Evolutionary conservation across 2,888 invertebrate species (phyloP), one percentile per base, ranked within the genome.

Genomic region (Standfussiana lucernea): DNA sequence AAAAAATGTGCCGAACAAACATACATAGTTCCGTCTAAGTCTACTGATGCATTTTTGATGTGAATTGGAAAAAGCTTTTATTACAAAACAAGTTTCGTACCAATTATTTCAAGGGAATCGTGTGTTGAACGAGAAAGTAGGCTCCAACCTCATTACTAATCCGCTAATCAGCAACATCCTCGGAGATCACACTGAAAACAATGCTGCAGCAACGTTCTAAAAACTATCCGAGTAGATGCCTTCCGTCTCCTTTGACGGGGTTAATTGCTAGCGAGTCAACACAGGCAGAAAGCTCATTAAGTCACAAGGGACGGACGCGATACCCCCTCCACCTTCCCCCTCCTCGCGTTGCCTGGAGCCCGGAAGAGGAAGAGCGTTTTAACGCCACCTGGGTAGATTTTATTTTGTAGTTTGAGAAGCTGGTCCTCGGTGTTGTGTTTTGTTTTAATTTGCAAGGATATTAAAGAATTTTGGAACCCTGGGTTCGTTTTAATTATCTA

Each of bases 211-310:
- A 66, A 74, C 24, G 74, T 73, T 77, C 72, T 84, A 84, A 79
- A 85, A 84, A 84, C 85, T 84, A 84, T 76, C 76, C 64, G 37
- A 61, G 66, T 69, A 68, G 69, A 73, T 62, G 76, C 45, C 35
- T 86, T 69, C 59, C 81, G 45, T 79, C 83, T 83, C 84, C 89
- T 90, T 90, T 88, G 89, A 88, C 86, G 65, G 67, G 84, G 86
- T 86, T 91, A 91, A 91, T 91, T 90, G 88, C 88, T 71, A 76
- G 83, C 87, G 69, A 90, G 90, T 91, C 90, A 91, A 91, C 90
- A 89, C 76, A 79, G 81, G 88, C 77, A 77, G 89, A 86, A 86
- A 88, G 90, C 91, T 92, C 90, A 90, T 92, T 92, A 92, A 86
- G 87, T 81, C 86, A 81, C 84, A 80, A 82, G 84, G 85, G 78